Conservation (phyloP, 2,113 vertebrate genomes). For the Lasiurus cinereus region DNA sequence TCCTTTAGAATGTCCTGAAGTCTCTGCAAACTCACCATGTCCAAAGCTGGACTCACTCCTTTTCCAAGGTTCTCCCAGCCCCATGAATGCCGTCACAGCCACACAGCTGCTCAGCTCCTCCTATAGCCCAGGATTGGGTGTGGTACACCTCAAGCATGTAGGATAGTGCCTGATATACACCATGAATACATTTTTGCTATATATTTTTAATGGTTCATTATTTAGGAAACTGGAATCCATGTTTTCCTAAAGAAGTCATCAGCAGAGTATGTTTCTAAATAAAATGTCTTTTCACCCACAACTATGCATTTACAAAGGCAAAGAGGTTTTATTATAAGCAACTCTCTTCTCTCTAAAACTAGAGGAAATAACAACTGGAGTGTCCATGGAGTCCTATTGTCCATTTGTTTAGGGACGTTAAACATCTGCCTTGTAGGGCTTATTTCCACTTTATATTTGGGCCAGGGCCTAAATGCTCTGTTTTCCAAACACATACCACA, state of each 20-base stretch:
- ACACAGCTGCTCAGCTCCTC: not conserved
- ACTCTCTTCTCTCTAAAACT: constrained; percentile 20
- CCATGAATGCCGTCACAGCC: not conserved
- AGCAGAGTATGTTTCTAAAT: constrained; percentile 4
- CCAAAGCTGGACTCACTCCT: not conserved
- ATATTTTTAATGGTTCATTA: not conserved
- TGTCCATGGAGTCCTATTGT: not conserved
- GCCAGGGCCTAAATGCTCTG: not conserved
- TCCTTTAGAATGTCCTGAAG: not conserved
- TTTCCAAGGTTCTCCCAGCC: not conserved
- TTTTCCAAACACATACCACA: constrained; percentile 52
- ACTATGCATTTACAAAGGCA: constrained; percentile 7
- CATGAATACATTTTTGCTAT: not conserved
- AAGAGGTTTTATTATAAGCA: not conserved
- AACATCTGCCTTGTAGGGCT: constrained; percentile 1
- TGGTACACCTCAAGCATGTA: not conserved
- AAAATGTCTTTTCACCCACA: constrained; percentile 9
- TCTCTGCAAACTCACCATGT: not conserved
- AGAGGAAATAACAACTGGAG: constrained; percentile 33
- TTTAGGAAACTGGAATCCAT: not conserved
- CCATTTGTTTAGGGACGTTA: constrained; percentile 27
- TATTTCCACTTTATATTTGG: constrained; percentile 33
- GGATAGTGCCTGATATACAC: not conserved
- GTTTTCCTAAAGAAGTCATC: constrained; percentile 36
- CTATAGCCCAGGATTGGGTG: not conserved